Evolutionary conservation across 1,140 invertebrate species (phyloP).

Genomic region (Pogonomyrmex barbatus): DNA sequence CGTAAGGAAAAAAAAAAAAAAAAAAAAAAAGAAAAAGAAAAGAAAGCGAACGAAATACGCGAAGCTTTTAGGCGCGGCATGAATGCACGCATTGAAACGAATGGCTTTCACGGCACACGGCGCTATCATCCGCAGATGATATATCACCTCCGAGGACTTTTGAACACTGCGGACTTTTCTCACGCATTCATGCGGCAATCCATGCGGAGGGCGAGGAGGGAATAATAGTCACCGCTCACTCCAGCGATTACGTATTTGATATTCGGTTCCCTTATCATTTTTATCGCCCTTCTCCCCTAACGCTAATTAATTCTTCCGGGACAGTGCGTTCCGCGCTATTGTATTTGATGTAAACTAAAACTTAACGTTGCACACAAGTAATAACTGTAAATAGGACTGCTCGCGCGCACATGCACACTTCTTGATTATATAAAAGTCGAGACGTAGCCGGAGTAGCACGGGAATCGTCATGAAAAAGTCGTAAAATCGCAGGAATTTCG

Average conservation of each 20-base stretch:
- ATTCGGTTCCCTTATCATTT: not conserved
- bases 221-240: slow-evolving; percentile 44
- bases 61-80: slow-evolving; percentile 72
- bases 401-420: not conserved
- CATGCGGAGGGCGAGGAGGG: not conserved
- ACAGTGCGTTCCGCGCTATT: no score
- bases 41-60: slow-evolving; percentile 39
- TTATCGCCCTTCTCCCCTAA: no score
- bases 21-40: not conserved
- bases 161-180: slow-evolving; percentile 75
- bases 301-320: slow-evolving; percentile 4
- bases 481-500: not conserved
- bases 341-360: not conserved
- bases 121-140: slow-evolving; percentile 80
- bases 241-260: slow-evolving; percentile 38
- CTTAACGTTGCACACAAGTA: not conserved
- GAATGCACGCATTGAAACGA: slow-evolving; percentile 79
- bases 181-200: slow-evolving; percentile 71
- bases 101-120: slow-evolving; percentile 72
- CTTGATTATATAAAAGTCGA: slow-evolving; percentile 11
- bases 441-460: not conserved
- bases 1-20: no score
- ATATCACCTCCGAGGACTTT: slow-evolving; percentile 74
- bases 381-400: not conserved
- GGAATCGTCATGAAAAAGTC: not conserved